Evolutionary conservation across 1,140 invertebrate species (phyloP).

Genomic region (Drosophila parvula): DNA sequence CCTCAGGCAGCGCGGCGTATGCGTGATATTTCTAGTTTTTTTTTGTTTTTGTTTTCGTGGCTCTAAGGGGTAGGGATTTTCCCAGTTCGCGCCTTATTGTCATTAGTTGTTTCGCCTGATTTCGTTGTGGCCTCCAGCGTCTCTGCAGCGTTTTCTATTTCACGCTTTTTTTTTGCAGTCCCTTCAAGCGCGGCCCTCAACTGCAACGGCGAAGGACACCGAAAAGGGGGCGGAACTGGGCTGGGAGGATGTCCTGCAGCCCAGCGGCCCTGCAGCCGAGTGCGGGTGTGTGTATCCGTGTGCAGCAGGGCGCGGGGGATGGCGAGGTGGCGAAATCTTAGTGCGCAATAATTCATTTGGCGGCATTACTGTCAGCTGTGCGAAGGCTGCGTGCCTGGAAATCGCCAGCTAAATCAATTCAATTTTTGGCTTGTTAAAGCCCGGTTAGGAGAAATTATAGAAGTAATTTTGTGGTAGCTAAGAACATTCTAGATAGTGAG

Average conservation of each 20-base stretch:
- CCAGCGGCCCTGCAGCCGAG: slow-evolving; percentile 15
- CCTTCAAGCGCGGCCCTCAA: slow-evolving; percentile 55
- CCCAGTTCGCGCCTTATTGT: slow-evolving; percentile 67
- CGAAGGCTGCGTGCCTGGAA: slow-evolving; percentile 41
- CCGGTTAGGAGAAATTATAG: background rate
- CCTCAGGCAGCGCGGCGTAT: slow-evolving; percentile 60
- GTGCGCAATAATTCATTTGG: slow-evolving; percentile 73
- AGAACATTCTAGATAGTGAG: background rate
- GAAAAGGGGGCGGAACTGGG: slow-evolving; percentile 1
- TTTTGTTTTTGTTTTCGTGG: background rate
- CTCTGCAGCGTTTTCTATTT: slow-evolving; percentile 44
- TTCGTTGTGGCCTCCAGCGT: slow-evolving; percentile 58
- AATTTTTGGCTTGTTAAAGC: slow-evolving; percentile 24
- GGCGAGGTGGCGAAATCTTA: slow-evolving; percentile 44
- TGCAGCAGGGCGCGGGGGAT: background rate
- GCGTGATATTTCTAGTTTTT: slow-evolving; percentile 52
- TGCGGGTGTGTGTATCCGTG: slow-evolving; percentile 27
- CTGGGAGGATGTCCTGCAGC: slow-evolving; percentile 23
- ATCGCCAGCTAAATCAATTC: slow-evolving; percentile 52
- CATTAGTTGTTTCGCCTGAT: slow-evolving; percentile 46
- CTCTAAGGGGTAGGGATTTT: slow-evolving; percentile 12
- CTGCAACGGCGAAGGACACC: slow-evolving; percentile 60
- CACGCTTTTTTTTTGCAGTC: slow-evolving; percentile 19
- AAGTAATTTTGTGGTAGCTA: background rate
- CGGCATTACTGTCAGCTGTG: slow-evolving; percentile 43